phyloP scores from a whole-genome alignment of 2,888 invertebrate genomes.

The Pemphredon lugubris region DNA sequence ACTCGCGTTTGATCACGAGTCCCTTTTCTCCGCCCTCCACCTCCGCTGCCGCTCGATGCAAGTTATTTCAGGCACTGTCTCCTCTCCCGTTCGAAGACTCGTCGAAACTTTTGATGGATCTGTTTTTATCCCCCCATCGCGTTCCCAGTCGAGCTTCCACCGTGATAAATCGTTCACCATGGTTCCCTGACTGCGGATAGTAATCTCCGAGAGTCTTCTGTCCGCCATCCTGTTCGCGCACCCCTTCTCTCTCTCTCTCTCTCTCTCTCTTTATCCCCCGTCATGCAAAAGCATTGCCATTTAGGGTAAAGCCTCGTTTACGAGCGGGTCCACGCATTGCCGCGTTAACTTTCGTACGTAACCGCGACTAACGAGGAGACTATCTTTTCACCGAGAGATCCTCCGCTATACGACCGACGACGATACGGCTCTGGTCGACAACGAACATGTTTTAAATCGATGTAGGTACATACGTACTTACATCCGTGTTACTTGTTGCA shows the following conservation, averaged over 20 bases:
- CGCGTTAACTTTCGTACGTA: conserved; percentile 36
- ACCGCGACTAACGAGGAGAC: conserved; percentile 42
- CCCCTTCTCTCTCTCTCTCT: conserved; percentile 8
- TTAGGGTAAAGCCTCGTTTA: conserved; percentile 33
- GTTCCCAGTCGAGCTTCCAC: conserved; percentile 63
- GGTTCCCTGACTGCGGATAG: conserved; percentile 55
- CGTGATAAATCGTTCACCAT: conserved; percentile 71
- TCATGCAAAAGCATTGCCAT: conserved; percentile 6
- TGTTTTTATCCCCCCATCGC: conserved; percentile 67
- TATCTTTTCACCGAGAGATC: conserved; percentile 6
- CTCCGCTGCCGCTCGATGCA: conserved; percentile 10
- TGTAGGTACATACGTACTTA: too few species aligned
- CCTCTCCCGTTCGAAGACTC: conserved; percentile 55
- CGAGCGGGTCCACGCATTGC: conserved; percentile 26
- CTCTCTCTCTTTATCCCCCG: not conserved
- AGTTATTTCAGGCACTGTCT: conserved; percentile 42
- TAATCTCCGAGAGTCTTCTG: conserved; percentile 47
- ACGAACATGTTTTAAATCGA: conserved; percentile 22
- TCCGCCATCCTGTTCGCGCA: not conserved
- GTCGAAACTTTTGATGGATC: conserved; percentile 76
- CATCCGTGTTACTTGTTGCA: conserved; percentile 53
- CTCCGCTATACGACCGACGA: conserved; percentile 29
- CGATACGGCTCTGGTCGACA: not conserved
- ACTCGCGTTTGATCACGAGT: conserved; percentile 10
- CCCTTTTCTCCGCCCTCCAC: not conserved